These are phyloP conservation scores for Sussaba pulchella DNA, from an alignment of 2,888 invertebrate genomes.

Conservation along the genomic window DNA sequence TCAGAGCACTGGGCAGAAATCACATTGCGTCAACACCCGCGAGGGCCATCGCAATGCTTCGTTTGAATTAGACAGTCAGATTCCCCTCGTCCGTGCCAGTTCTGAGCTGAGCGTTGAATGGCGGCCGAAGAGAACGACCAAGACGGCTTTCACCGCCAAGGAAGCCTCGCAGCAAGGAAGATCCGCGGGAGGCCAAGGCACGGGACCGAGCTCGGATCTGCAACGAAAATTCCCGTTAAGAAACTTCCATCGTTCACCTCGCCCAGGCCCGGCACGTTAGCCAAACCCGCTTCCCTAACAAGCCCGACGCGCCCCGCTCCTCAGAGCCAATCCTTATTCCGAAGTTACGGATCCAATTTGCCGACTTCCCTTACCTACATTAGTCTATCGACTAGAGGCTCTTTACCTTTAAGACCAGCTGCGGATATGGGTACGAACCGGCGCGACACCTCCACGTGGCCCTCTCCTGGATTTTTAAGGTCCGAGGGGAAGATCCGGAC, in stretches of 20 bases:
- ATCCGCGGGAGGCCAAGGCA: constrained; percentile 83
- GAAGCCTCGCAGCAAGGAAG: constrained; percentile 75
- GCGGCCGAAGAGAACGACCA: constrained; percentile 83
- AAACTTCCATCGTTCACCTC: constrained; percentile 69
- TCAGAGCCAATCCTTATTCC: constrained; percentile 91
- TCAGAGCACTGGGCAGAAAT: constrained; percentile 89
- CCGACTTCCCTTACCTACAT: constrained; percentile 90
- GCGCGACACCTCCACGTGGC: no score
- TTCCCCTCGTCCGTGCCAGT: constrained; percentile 87
- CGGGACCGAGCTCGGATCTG: constrained; percentile 83
- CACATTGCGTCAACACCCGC: constrained; percentile 88
- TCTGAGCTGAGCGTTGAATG: constrained; percentile 83
- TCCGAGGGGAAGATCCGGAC: no score
- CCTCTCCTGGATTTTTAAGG: no score
- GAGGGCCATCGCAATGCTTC: constrained; percentile 85
- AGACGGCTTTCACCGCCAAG: constrained; percentile 62
- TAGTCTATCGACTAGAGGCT: no score
- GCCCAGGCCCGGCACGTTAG: constrained; percentile 73
- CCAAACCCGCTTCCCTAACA: constrained; percentile 82
- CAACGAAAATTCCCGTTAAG: constrained; percentile 13
- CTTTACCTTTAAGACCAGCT: no score
- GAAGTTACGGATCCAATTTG: constrained; percentile 89
- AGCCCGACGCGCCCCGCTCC: constrained; percentile 88
- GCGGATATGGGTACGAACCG: no score
- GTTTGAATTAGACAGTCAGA: constrained; percentile 81